These are phyloP conservation scores for Drosophila paracracens DNA, from an alignment of 2,888 invertebrate species.

Conservation along the genomic window DNA sequence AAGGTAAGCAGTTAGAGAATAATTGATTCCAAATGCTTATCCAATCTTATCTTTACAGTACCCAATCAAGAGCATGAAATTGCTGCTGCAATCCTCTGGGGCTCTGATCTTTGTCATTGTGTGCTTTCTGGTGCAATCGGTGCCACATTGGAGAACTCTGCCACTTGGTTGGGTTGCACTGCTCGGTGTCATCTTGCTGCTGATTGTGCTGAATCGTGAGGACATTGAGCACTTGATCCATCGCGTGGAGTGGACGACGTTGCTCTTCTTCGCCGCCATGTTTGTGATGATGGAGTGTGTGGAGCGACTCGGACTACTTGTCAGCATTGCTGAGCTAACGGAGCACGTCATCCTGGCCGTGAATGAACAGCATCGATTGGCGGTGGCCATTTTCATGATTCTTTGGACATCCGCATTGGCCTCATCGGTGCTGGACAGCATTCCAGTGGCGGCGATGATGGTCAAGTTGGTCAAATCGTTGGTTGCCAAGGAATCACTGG, in stretches of 20 bases:
- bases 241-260: conserved; percentile 84
- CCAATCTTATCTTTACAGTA: conserved; percentile 87
- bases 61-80: conserved; percentile 90
- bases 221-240: conserved; percentile 84
- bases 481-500: conserved; percentile 88
- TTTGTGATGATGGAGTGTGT: conserved; percentile 87
- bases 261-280: conserved; percentile 85
- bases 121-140: conserved; percentile 93
- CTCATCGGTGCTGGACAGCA: conserved; percentile 95
- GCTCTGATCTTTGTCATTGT: conserved; percentile 90
- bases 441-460: conserved; percentile 97
- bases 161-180: conserved; percentile 95
- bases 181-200: conserved; percentile 91
- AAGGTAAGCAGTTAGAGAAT: conserved; percentile 61
- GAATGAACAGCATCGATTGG: conserved; percentile 87
- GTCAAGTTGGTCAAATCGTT: conserved; percentile 91
- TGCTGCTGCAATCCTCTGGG: conserved; percentile 90
- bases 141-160: conserved; percentile 89
- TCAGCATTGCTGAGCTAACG: conserved; percentile 91
- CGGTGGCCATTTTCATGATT: conserved; percentile 91
- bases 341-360: conserved; percentile 89
- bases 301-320: conserved; percentile 91
- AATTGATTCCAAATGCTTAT: not conserved
- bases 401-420: conserved; percentile 95
- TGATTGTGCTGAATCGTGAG: conserved; percentile 90